Evolutionary conservation across 2,888 invertebrate species (phyloP), one percentile per base, ranked within the genome.

Genomic region (Chalcis sispes): DNA sequence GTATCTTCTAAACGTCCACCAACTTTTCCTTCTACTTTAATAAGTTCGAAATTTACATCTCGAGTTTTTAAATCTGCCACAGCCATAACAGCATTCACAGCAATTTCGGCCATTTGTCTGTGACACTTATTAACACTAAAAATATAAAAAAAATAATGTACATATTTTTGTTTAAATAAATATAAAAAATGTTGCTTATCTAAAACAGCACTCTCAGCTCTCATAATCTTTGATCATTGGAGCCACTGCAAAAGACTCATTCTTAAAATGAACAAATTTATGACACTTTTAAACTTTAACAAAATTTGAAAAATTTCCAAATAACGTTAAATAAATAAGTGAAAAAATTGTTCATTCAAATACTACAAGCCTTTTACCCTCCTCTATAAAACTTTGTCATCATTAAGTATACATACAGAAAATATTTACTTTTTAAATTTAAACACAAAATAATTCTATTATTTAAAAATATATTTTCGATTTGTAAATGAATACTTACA

Each of bases 31-130:
- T 98, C 98, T 74, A 99, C 95, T 90, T 99, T 99, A 88, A 99
- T 99, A 82, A 99, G 91, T 89, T 99, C 99, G 90, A 99, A 99
- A 90, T 99, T 99, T 0, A 99, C 99, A 90, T 99, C 99, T 74
- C 94, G 93, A 80, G 95, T 94, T 83, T 95, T 95, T 81, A 98
- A 90, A 89, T 99, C 97, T 4, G 99, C 98, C 5, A 99, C 99
- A 56, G 98, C 94, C 81, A 99, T 91, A 0, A 99, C 96, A 2
- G 99, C 99, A 91, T 99, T 91, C 0, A 99, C 99, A 75, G 99
- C 99, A 88, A 99, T 99, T 90, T 98, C 97, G 10, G 99, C 99
- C 96, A 99, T 98, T 89, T 98, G 95, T 62, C 95, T 91, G 86
- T 98, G 97, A 85, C 98, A 98, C 87, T 98, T 97, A 86, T 98